Conservation (phyloP, 2,888 invertebrate genomes). For the Labia minor region DNA sequence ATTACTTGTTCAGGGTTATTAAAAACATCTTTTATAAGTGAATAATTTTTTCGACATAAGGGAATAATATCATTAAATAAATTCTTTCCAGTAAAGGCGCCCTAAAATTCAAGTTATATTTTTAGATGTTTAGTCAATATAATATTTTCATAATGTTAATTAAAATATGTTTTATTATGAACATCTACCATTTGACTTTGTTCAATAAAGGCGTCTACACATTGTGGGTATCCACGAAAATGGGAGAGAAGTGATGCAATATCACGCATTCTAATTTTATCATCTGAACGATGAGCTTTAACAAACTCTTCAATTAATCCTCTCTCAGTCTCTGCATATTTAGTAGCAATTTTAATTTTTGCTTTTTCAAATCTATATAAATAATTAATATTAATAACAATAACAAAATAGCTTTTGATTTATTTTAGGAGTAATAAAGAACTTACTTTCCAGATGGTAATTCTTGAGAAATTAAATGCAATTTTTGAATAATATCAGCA, state of each 20-base stretch:
- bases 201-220: constrained; percentile 93
- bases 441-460: constrained; percentile 67
- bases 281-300: constrained; percentile 72
- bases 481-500: constrained; percentile 93
- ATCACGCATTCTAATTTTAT: constrained; percentile 82
- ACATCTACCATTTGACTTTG: constrained; percentile 75
- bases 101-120: constrained; percentile 43
- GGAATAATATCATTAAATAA: constrained; percentile 84
- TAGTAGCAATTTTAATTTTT: constrained; percentile 72
- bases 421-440: constrained; percentile 23
- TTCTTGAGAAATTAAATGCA: constrained; percentile 91
- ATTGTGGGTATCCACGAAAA: constrained; percentile 93
- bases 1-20: constrained; percentile 93
- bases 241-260: constrained; percentile 84
- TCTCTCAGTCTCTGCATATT: constrained; percentile 82
- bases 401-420: constrained; percentile 14
- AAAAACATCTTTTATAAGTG: constrained; percentile 79
- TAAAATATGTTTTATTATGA: no score
- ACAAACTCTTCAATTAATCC: constrained; percentile 90
- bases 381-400: constrained; percentile 21
- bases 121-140: constrained; percentile 21
- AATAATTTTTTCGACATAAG: constrained; percentile 76
- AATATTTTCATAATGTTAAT: constrained; percentile 18
- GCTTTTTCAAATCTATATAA: constrained; percentile 59
- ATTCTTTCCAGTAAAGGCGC: constrained; percentile 74